phyloP scores from a whole-genome alignment of 2,113 vertebrate species.

The Caranx melampygus region DNA sequence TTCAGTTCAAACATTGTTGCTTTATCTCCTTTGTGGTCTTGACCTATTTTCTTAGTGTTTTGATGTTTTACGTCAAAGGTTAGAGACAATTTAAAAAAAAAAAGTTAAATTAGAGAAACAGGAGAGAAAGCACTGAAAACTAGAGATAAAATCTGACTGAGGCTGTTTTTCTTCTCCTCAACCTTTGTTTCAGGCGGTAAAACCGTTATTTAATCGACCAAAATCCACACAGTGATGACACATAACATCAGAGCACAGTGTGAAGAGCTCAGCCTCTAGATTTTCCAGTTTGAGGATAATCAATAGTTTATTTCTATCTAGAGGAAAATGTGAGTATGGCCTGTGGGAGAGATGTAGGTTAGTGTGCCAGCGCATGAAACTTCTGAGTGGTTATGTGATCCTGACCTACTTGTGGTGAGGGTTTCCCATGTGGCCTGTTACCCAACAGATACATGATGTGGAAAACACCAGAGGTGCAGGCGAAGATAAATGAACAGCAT shows the following conservation, averaged over 20 bases:
- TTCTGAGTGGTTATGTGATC: conserved; percentile 61
- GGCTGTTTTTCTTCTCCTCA: no score
- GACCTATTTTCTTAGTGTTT: background rate
- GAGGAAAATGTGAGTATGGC: conserved; percentile 13
- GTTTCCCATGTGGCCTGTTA: conserved; percentile 4
- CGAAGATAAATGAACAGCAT: background rate
- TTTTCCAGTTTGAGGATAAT: background rate
- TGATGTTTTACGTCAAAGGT: background rate
- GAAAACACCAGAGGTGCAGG: conserved; percentile 2
- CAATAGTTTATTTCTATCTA: conserved; percentile 4
- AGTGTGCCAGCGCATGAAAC: conserved; percentile 65
- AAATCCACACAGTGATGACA: background rate
- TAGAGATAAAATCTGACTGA: no score
- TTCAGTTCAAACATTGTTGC: background rate
- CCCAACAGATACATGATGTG: background rate
- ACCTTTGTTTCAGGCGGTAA: no score
- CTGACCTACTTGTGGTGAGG: conserved; percentile 67
- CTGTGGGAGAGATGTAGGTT: conserved; percentile 59
- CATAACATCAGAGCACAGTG: background rate
- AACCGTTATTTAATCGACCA: no score
- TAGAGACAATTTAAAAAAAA: conserved; percentile 1
- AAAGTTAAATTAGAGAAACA: background rate
- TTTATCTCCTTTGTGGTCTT: background rate
- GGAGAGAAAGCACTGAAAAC: background rate
- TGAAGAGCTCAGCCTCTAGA: background rate